Evolutionary conservation across 1,140 invertebrate species (phyloP).

Genomic region (Aphaenogaster ashmeadi): DNA sequence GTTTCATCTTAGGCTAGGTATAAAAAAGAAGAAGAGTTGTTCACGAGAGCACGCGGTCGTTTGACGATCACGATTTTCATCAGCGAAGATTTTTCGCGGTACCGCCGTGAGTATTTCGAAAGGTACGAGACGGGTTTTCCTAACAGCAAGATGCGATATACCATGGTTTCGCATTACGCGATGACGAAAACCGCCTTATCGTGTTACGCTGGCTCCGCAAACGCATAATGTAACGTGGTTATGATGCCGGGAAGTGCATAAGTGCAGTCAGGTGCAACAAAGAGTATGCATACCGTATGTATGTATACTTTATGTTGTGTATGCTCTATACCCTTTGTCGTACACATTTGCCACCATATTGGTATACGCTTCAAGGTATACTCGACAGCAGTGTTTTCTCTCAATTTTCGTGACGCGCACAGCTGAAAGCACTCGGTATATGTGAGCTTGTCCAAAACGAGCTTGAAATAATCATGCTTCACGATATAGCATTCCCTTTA

Average conservation of each 20-base stretch:
- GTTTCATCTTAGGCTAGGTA: not conserved
- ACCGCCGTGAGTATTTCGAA: not conserved
- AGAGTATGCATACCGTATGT: slow-evolving; percentile 46
- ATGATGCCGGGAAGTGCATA: slow-evolving; percentile 59
- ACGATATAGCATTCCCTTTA: slow-evolving; percentile 32
- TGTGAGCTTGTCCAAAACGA: slow-evolving; percentile 39
- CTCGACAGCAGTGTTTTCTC: slow-evolving; percentile 53
- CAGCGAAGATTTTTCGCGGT: not conserved
- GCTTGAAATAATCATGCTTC: slow-evolving; percentile 42
- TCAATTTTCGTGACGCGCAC: slow-evolving; percentile 52
- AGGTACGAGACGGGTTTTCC: not conserved
- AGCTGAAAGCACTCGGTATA: slow-evolving; percentile 12
- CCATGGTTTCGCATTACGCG: slow-evolving; percentile 34
- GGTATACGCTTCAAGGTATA: slow-evolving; percentile 43
- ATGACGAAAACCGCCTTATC: slow-evolving; percentile 55
- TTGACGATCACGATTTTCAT: slow-evolving; percentile 9
- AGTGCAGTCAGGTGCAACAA: slow-evolving; percentile 62
- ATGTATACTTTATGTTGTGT: slow-evolving; percentile 44
- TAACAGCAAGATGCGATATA: slow-evolving; percentile 1
- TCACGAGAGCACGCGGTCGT: not conserved
- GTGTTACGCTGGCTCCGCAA: slow-evolving; percentile 48
- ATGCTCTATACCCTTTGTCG: slow-evolving; percentile 46
- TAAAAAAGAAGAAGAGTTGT: slow-evolving; percentile 16
- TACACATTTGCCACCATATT: slow-evolving; percentile 53
- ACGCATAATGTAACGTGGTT: slow-evolving; percentile 55